Evolutionary conservation across 2,797 vertebrate genomes (phyloP).

Genomic region (Melanotaenia pygmaea): DNA sequence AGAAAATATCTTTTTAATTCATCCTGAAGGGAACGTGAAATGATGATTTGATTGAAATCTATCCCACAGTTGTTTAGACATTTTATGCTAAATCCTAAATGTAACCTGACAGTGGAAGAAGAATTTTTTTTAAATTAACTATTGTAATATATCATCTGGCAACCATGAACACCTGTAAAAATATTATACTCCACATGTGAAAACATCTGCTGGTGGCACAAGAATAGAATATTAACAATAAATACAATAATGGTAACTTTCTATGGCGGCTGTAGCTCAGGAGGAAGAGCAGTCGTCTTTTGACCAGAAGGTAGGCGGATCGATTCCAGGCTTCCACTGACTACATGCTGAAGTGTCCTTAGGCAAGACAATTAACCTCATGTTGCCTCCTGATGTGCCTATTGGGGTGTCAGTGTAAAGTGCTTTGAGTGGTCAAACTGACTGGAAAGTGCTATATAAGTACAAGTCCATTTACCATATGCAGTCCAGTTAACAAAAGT

Average conservation of each 20-base stretch:
- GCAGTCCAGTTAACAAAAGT: constrained; percentile 27
- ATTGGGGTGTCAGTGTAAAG: too few relatives aligned
- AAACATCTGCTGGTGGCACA: constrained; percentile 1
- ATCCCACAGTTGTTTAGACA: background rate
- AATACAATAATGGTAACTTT: constrained; percentile 7
- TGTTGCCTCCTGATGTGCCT: too few relatives aligned
- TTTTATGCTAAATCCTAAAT: background rate
- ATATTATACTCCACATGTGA: background rate
- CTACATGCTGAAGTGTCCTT: too few relatives aligned
- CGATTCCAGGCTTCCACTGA: too few relatives aligned
- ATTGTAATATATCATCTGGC: background rate
- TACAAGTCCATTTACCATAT: background rate
- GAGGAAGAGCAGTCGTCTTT: too few relatives aligned
- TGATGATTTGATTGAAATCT: background rate
- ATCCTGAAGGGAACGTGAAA: background rate
- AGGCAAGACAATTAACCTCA: too few relatives aligned
- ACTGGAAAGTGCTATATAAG: too few relatives aligned
- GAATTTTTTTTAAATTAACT: background rate
- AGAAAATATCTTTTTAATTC: background rate
- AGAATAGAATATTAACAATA: constrained; percentile 17
- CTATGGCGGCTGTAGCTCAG: too few relatives aligned
- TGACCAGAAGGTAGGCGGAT: too few relatives aligned
- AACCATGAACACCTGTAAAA: background rate
- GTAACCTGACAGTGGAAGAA: background rate
- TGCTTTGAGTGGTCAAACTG: too few relatives aligned